Percentiles rank a stretch among this genome's conserved stretches.
These are phyloP conservation scores for Paralichthys olivaceus DNA, from an alignment of 2,113 vertebrate species.

Conservation along the genomic window DNA sequence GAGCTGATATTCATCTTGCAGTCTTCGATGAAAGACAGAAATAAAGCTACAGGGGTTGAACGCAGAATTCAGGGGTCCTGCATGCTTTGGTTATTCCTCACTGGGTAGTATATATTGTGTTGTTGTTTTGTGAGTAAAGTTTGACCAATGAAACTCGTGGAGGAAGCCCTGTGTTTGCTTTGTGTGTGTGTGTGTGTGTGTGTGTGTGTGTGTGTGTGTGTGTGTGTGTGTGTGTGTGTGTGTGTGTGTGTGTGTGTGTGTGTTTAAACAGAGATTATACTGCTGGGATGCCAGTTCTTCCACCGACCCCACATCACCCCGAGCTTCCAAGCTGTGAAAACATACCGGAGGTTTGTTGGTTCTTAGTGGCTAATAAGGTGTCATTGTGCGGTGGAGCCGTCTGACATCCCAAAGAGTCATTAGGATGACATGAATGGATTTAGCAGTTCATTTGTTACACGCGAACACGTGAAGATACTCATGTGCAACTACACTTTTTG, in stretches of 20 bases:
- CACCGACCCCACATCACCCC: conserved; percentile 83
- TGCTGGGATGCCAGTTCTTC: conserved; percentile 80
- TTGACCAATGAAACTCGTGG: conserved; percentile 48
- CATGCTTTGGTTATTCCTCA: not conserved
- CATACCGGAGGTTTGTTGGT: conserved; percentile 89
- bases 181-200: conserved; percentile 10
- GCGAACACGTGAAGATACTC: not conserved
- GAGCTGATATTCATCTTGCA: conserved; percentile 11
- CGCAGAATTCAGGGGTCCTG: conserved; percentile 15
- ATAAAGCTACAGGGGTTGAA: not conserved
- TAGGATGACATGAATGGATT: conserved; percentile 53
- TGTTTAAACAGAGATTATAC: conserved; percentile 47
- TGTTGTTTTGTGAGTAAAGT: conserved; percentile 48
- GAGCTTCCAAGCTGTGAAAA: conserved; percentile 94
- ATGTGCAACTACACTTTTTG: not conserved
- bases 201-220: conserved; percentile 50
- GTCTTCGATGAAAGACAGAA: conserved; percentile 16
- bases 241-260: conserved; percentile 29
- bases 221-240: conserved; percentile 45
- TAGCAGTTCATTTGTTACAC: conserved; percentile 51
- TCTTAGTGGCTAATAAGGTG: conserved; percentile 91
- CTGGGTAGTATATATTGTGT: conserved; percentile 9
- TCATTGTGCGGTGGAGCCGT: conserved; percentile 80
- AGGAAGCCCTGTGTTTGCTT: conserved; percentile 65
- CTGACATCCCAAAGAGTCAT: conserved; percentile 65